Conservation (phyloP, 2,888 invertebrate genomes). For the Xestia ashworthii region DNA sequence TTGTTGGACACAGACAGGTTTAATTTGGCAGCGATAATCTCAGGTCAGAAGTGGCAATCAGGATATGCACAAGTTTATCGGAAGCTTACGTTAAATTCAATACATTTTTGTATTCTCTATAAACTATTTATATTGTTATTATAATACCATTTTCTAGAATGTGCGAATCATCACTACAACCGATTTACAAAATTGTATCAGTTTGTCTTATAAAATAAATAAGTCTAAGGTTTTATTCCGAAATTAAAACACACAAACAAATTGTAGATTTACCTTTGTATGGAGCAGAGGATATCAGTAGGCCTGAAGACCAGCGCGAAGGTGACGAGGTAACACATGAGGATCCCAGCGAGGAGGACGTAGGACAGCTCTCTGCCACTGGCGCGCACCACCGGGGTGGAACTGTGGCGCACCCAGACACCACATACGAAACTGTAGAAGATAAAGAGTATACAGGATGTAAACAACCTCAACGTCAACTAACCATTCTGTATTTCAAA, state of each 20-base stretch:
- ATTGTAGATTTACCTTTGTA: slow-evolving; percentile 93
- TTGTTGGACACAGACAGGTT: background rate
- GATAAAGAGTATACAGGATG: background rate
- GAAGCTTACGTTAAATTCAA: background rate
- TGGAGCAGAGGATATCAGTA: slow-evolving; percentile 96
- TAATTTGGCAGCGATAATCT: slow-evolving; percentile 16
- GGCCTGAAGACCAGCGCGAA: slow-evolving; percentile 97
- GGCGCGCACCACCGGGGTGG: slow-evolving; percentile 99
- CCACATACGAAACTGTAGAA: slow-evolving; percentile 92
- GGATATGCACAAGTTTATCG: background rate
- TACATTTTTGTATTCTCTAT: background rate
- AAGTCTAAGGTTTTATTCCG: background rate
- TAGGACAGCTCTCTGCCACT: slow-evolving; percentile 97
- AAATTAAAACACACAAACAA: background rate
- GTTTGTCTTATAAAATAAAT: background rate
- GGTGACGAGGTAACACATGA: slow-evolving; percentile 98
- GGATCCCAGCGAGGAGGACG: slow-evolving; percentile 96
- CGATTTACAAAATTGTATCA: background rate
- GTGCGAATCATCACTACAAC: background rate
- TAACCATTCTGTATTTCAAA: too few relatives aligned
- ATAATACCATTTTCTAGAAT: too few relatives aligned
- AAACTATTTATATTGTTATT: background rate
- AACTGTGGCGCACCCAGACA: slow-evolving; percentile 96
- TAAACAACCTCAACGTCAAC: too few relatives aligned
- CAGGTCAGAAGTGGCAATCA: background rate